Evolutionary conservation across 2,113 vertebrate species (phyloP).

Genomic region (Fregetta grallaria): DNA sequence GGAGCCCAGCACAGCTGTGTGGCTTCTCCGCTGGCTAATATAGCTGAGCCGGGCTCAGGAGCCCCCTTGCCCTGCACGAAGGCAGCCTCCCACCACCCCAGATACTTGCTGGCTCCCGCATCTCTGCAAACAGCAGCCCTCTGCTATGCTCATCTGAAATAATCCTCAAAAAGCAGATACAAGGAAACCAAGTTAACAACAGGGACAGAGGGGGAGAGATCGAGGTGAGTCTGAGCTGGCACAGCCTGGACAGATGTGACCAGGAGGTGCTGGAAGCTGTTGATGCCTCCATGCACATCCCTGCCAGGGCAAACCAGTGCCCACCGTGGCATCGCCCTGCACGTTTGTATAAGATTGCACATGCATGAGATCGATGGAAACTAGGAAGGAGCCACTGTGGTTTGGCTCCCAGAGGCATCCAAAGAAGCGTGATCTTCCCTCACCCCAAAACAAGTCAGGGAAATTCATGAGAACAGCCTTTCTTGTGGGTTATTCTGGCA

Average conservation of each 20-base stretch:
- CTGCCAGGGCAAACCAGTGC: not conserved
- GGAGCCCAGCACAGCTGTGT: not conserved
- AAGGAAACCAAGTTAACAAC: not conserved
- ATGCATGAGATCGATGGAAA: not conserved
- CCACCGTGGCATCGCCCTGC: not conserved
- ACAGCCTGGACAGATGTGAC: not conserved
- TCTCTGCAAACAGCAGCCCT: not conserved
- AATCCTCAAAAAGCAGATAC: not conserved
- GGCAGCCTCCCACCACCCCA: not conserved
- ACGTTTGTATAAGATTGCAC: not conserved
- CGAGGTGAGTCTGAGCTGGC: not conserved
- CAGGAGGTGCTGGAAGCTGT: not conserved
- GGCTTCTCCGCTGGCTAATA: not conserved
- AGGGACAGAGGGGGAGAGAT: not conserved
- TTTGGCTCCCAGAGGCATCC: slow-evolving; percentile 7
- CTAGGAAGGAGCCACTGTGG: slow-evolving; percentile 16
- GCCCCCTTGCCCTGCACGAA: not conserved
- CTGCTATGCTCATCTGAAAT: not conserved
- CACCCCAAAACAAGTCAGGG: not conserved
- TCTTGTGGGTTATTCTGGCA: slow-evolving; percentile 53
- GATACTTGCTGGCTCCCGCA: not conserved
- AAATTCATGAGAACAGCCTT: slow-evolving; percentile 20
- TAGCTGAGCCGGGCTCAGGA: not conserved
- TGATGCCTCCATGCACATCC: not conserved
- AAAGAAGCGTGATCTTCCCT: slow-evolving; percentile 12